These are phyloP conservation scores for Metallyticus violacea DNA, from an alignment of 2,888 invertebrate species.

Conservation along the genomic window DNA sequence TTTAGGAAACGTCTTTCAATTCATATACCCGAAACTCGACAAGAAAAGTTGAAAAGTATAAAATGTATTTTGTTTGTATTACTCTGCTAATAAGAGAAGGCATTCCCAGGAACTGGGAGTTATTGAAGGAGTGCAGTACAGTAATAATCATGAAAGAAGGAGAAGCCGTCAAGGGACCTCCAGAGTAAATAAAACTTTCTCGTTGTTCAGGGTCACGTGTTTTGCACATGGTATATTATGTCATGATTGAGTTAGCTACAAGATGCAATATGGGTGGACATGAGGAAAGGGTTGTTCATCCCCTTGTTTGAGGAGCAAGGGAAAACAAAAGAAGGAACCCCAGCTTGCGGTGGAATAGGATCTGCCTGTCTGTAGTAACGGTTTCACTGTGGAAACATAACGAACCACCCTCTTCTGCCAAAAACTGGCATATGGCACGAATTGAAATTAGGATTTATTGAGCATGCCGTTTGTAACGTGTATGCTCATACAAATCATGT, in stretches of 20 bases:
- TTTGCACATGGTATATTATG: background rate
- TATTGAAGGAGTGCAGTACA: background rate
- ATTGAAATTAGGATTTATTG: background rate
- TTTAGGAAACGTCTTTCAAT: too few relatives aligned
- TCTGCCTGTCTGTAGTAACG: slow-evolving; percentile 17
- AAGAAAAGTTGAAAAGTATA: too few relatives aligned
- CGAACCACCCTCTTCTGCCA: background rate
- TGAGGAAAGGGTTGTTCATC: slow-evolving; percentile 7
- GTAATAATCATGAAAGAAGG: background rate
- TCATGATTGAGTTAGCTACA: slow-evolving; percentile 10
- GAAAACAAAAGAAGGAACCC: slow-evolving; percentile 13
- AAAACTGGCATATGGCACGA: background rate
- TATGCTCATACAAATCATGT: too few relatives aligned
- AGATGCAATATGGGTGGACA: background rate
- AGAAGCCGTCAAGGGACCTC: background rate
- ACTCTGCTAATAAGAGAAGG: too few relatives aligned
- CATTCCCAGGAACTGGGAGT: too few relatives aligned
- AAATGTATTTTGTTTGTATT: too few relatives aligned
- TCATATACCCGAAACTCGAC: too few relatives aligned
- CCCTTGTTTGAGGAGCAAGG: slow-evolving; percentile 11
- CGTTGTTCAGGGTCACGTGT: background rate
- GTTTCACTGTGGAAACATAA: slow-evolving; percentile 23
- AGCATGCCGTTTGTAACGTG: too few relatives aligned
- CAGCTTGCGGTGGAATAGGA: slow-evolving; percentile 13
- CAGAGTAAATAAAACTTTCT: background rate